A percentile compares a stretch with the other conserved stretches of the same genome.
These are phyloP conservation scores for Cladorhizidae sp. DNA, from an alignment of 37 sponge, comb jelly and placozoan species.

Conservation along the genomic window DNA sequence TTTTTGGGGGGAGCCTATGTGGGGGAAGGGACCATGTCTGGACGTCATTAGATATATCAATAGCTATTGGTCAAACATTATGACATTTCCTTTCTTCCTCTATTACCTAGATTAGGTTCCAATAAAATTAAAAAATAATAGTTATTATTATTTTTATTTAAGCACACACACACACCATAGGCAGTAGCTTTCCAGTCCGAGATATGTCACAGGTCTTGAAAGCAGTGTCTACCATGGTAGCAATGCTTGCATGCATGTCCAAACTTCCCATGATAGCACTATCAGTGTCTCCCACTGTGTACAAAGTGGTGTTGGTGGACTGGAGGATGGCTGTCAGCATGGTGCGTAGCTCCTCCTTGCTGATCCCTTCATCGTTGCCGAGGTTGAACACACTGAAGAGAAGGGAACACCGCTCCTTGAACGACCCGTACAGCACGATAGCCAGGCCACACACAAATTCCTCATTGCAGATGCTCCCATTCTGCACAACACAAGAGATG, in stretches of 20 bases:
- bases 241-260: constrained; percentile 29
- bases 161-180: constrained; percentile 53
- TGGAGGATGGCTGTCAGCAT: constrained; percentile 63
- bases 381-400: constrained; percentile 88
- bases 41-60: no score
- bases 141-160: no score
- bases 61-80: no score
- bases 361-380: constrained; percentile 74
- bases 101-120: no score
- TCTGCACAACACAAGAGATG: no score
- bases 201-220: constrained; percentile 87
- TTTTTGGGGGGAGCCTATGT: no score
- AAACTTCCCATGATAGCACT: constrained; percentile 28
- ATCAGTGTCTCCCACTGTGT: constrained; percentile 28
- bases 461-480: constrained; percentile 75
- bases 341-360: constrained; percentile 60
- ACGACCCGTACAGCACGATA: constrained; percentile 76
- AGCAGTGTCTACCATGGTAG: constrained; percentile 73
- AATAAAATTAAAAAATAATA: no score
- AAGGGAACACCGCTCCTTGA: constrained; percentile 71
- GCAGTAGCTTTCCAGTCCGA: constrained; percentile 79
- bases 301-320: constrained; percentile 55
- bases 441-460: constrained; percentile 91
- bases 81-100: no score
- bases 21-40: no score